These are phyloP conservation scores for Antitype chi DNA, from an alignment of 2,888 invertebrate genomes.

Conservation along the genomic window DNA sequence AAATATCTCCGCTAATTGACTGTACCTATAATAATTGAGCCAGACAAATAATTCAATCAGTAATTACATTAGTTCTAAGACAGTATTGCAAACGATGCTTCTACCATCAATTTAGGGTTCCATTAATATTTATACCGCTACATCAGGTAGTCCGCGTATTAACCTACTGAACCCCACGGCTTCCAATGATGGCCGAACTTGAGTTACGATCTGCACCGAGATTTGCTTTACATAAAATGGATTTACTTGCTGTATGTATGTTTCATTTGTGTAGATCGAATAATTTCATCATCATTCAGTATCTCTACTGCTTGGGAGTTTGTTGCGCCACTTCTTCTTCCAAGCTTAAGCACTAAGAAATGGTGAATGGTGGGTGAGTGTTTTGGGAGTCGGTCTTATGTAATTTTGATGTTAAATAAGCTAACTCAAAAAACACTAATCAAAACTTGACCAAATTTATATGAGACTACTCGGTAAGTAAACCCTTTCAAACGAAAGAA, in stretches of 20 bases:
- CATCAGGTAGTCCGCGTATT: slow-evolving; percentile 50
- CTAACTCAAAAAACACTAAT: too few species aligned
- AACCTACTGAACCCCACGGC: slow-evolving; percentile 51
- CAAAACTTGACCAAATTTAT: too few species aligned
- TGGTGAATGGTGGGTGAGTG: too few species aligned
- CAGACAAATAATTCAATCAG: not conserved
- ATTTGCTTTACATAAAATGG: slow-evolving; percentile 22
- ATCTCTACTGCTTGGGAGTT: too few species aligned
- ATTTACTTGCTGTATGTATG: slow-evolving; percentile 16
- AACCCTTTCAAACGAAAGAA: too few species aligned
- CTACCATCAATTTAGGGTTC: slow-evolving; percentile 25
- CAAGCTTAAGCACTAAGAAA: too few species aligned
- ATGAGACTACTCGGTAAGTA: too few species aligned
- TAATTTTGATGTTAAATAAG: too few species aligned
- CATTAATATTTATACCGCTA: slow-evolving; percentile 41
- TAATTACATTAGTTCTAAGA: slow-evolving; percentile 4
- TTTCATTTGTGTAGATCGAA: not conserved
- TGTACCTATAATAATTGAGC: not conserved
- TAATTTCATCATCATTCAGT: not conserved
- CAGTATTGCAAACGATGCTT: slow-evolving; percentile 9
- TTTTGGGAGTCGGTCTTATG: too few species aligned
- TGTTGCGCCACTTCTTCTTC: too few species aligned
- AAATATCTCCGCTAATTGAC: not conserved
- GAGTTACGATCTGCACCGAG: slow-evolving; percentile 38
- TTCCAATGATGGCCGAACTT: slow-evolving; percentile 39